Percentiles rank a stretch among this genome's conserved stretches.
Conservation (phyloP, 2,888 invertebrate species). For the Cynaeus angustus region DNA sequence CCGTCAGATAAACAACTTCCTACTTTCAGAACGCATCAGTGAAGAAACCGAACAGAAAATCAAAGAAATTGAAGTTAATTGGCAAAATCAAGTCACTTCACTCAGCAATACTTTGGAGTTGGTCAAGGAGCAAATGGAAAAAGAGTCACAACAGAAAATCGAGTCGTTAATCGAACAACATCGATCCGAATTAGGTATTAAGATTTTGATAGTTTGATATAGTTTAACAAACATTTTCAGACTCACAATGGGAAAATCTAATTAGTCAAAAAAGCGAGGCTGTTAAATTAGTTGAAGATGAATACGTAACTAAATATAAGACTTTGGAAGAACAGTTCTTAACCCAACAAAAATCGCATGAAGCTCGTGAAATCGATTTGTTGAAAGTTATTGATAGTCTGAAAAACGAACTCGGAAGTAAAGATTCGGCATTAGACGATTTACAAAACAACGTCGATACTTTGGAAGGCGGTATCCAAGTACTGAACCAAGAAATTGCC, state of each 20-base stretch:
- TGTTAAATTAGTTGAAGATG: conserved; percentile 76
- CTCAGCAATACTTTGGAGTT: conserved; percentile 70
- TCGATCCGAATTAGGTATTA: conserved; percentile 76
- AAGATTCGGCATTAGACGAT: conserved; percentile 69
- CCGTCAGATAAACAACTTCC: conserved; percentile 1
- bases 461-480: conserved; percentile 71
- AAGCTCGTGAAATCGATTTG: conserved; percentile 68
- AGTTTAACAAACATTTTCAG: conserved; percentile 65
- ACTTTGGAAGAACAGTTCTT: conserved; percentile 71
- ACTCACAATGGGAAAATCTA: conserved; percentile 79
- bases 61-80: conserved; percentile 69
- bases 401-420: conserved; percentile 68
- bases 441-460: conserved; percentile 71
- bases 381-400: conserved; percentile 69
- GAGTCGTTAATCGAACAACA: conserved; percentile 75
- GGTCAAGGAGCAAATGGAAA: conserved; percentile 73
- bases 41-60: conserved; percentile 69
- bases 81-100: conserved; percentile 70
- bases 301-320: conserved; percentile 74
- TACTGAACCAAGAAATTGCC: conserved; percentile 69
- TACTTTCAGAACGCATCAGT: conserved; percentile 68
- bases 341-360: conserved; percentile 69
- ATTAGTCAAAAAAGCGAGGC: conserved; percentile 78
- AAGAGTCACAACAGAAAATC: conserved; percentile 70
- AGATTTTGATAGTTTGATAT: background rate